Conservation (phyloP, 2,888 invertebrate genomes). For the Acanthosepion pharaonis region DNA sequence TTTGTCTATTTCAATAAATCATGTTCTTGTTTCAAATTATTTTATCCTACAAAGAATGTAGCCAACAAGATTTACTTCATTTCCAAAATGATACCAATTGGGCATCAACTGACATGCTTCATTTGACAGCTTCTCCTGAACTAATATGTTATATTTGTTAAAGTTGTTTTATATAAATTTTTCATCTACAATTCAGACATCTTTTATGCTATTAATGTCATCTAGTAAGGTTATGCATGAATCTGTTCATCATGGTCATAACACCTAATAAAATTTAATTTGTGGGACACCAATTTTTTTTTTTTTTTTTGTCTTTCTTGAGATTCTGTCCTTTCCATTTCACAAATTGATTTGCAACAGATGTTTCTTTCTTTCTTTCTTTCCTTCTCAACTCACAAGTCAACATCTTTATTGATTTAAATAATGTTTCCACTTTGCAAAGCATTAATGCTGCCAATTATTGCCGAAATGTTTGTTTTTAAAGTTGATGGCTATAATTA, state of each 20-base stretch:
- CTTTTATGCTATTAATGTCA: background rate
- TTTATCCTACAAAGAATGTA: no score
- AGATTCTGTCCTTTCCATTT: background rate
- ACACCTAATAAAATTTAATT: no score
- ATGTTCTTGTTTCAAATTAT: no score
- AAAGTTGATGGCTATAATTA: constrained; percentile 7
- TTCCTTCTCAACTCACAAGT: background rate
- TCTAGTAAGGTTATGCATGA: background rate
- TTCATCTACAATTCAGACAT: background rate
- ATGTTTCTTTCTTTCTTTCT: background rate
- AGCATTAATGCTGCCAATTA: background rate
- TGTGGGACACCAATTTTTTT: background rate
- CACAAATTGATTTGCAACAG: background rate
- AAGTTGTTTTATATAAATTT: no score
- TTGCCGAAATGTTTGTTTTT: constrained; percentile 2
- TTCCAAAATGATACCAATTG: no score
- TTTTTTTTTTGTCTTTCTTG: background rate
- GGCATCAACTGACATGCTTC: no score
- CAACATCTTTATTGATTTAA: background rate
- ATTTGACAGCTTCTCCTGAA: no score
- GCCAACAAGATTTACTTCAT: no score
- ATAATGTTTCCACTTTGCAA: background rate
- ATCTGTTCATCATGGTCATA: background rate
- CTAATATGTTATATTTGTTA: no score
- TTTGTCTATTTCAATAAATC: no score